A percentile compares a stretch with the other conserved stretches of the same genome.
These are phyloP conservation scores for Calcarius ornatus DNA, from an alignment of 2,113 vertebrate species.

Conservation along the genomic window DNA sequence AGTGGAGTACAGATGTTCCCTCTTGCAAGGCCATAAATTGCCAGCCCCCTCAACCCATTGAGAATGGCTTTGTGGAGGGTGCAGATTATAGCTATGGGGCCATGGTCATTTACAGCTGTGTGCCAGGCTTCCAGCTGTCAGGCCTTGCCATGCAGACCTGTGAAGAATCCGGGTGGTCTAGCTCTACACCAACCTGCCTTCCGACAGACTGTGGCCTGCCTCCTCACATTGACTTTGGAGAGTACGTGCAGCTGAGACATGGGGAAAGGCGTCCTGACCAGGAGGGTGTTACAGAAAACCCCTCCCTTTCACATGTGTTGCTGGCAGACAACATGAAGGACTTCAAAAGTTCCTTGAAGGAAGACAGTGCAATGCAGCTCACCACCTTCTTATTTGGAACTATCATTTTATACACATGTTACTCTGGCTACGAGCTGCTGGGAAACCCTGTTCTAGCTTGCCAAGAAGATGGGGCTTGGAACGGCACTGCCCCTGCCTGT, in stretches of 20 bases:
- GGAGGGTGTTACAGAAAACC: constrained; percentile 32
- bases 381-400: constrained; percentile 84
- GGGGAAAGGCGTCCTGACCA: constrained; percentile 46
- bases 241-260: constrained; percentile 75
- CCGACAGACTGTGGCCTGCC: constrained; percentile 92
- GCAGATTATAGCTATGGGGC: constrained; percentile 92
- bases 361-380: constrained; percentile 8
- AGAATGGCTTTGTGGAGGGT: constrained; percentile 95
- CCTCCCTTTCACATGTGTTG: neutral
- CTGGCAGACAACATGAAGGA: neutral
- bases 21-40: constrained; percentile 87
- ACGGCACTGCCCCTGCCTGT: constrained; percentile 88
- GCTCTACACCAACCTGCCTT: constrained; percentile 81
- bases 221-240: constrained; percentile 95
- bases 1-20: constrained; percentile 83
- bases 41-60: constrained; percentile 85
- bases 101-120: constrained; percentile 97
- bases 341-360: constrained; percentile 12
- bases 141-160: constrained; percentile 92
- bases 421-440: constrained; percentile 85
- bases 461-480: constrained; percentile 92
- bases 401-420: constrained; percentile 82
- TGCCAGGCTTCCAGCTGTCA: constrained; percentile 90
- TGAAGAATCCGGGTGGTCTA: constrained; percentile 91
- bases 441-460: constrained; percentile 79